Conservation (phyloP, 1,140 invertebrate genomes). For the Drosophila melanica region DNA sequence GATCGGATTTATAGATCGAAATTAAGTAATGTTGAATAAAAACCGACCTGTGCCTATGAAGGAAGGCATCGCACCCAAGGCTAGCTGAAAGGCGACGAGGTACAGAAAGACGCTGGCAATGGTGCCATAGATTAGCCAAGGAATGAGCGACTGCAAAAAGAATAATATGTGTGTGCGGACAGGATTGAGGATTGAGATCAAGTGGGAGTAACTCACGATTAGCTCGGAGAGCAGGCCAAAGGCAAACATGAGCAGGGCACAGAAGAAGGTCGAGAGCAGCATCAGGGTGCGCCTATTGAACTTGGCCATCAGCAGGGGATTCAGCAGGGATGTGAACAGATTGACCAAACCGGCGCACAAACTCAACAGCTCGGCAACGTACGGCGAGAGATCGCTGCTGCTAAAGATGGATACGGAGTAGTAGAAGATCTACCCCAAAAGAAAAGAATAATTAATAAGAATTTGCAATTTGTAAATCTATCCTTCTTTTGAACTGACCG, state of each 20-base stretch:
- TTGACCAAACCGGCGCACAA: slow-evolving; percentile 88
- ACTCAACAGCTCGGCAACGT: slow-evolving; percentile 86
- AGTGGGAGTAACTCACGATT: slow-evolving; percentile 84
- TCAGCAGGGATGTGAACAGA: slow-evolving; percentile 87
- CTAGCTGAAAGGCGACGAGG: slow-evolving; percentile 92
- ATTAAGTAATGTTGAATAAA: no score
- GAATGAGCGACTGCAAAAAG: slow-evolving; percentile 83
- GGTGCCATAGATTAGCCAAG: slow-evolving; percentile 87
- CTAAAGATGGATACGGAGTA: slow-evolving; percentile 89
- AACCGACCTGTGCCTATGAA: slow-evolving; percentile 86
- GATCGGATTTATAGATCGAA: no score
- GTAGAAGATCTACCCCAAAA: slow-evolving; percentile 87
- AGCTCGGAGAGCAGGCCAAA: slow-evolving; percentile 85
- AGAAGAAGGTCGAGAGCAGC: slow-evolving; percentile 85
- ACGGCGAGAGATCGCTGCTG: slow-evolving; percentile 85
- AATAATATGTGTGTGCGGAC: background rate
- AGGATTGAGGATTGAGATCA: no score
- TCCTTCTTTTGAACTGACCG: slow-evolving; percentile 85
- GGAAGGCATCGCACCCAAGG: slow-evolving; percentile 93
- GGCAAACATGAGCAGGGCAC: slow-evolving; percentile 85
- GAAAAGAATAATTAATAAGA: background rate
- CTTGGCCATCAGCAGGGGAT: slow-evolving; percentile 85
- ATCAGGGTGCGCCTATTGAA: slow-evolving; percentile 86
- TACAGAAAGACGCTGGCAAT: slow-evolving; percentile 88
- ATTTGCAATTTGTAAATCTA: background rate